Base-by-base conservation (phyloP, 1,140 invertebrate genomes). In the Orchesella cincta region DNA sequence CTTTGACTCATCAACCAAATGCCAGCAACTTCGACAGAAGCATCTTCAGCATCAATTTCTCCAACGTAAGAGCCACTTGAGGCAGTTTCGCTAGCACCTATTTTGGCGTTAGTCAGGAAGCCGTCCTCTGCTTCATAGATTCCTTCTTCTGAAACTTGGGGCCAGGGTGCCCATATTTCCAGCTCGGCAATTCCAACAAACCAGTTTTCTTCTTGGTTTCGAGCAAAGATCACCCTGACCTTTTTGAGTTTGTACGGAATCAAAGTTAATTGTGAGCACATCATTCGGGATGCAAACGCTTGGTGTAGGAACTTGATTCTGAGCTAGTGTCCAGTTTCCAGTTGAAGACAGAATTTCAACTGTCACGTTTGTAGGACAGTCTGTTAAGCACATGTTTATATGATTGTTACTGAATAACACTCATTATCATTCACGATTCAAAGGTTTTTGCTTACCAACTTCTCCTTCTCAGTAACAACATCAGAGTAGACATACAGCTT, bases 111-210 rank as follows among this genome's bases (percentile, higher is more conserved):
- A 35, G 20, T 52, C 20, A 81, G 26, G 23, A 29, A 77, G 3
- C 80, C 80, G 72, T 81, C 80, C 39, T 81, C 80, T 29, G 78
- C 78, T 71, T 81, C 80, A 51, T 76, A 79, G 8, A 34, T 52
- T 18, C 34, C 74, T 14, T 31, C 67, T 20, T 28, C 36, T 1
- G 26, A 16, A 1, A 29, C 71, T 36, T 77, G 76, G 0, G 80
- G 80, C 54, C 72, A 79, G 14, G 73, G 51, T 26, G 78, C 76
- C 78, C 78, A 81, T 16, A 81, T 78, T 28, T 81, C 80, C 8
- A 81, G 1, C 36, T 81, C 80, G 1, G 80, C 76, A 0, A 81
- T 23, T 8, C 80, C 80, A 54, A 81, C 74, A 31, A 75, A 81
- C 31, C 73, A 67, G 34, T 79, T 71, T n/a, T 73, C 72, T 35